A percentile compares a stretch with the other conserved stretches of the same genome.
Evolutionary conservation across 2,113 vertebrate genomes (phyloP).

Genomic region (Dicerorhinus sumatrensis): DNA sequence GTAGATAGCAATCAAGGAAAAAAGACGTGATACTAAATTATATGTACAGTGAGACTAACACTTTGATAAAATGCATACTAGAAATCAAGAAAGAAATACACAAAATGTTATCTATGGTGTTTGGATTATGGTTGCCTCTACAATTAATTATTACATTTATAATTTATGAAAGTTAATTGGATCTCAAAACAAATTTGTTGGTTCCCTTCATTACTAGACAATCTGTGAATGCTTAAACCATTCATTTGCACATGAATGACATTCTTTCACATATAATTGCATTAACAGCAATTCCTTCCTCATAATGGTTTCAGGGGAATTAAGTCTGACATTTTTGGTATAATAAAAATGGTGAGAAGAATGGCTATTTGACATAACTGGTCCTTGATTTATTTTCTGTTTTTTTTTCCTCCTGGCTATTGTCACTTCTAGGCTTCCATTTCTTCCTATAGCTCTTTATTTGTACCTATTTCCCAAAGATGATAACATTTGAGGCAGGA

Average conservation of each 20-base stretch:
- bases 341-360: slow-evolving; percentile 26
- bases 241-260: slow-evolving; percentile 19
- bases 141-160: slow-evolving; percentile 9
- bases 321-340: slow-evolving; percentile 42
- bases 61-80: background rate
- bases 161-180: slow-evolving; percentile 61
- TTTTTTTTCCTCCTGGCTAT: background rate
- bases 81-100: background rate
- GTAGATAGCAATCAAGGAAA: background rate
- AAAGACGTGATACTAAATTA: background rate
- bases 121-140: background rate
- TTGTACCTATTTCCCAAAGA: background rate
- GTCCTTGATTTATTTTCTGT: background rate
- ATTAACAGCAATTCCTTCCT: slow-evolving; percentile 41
- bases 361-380: background rate
- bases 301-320: slow-evolving; percentile 50
- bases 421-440: background rate
- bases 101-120: background rate
- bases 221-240: background rate
- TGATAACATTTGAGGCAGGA: background rate
- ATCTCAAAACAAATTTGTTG: slow-evolving; percentile 8
- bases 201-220: slow-evolving; percentile 7
- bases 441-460: background rate
- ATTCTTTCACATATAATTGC: slow-evolving; percentile 31
- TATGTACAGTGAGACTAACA: background rate